A percentile compares a stretch with the other conserved stretches of the same genome.
These are phyloP conservation scores for Tetrao urogallus DNA, from an alignment of 2,113 vertebrate genomes.

Conservation along the genomic window DNA sequence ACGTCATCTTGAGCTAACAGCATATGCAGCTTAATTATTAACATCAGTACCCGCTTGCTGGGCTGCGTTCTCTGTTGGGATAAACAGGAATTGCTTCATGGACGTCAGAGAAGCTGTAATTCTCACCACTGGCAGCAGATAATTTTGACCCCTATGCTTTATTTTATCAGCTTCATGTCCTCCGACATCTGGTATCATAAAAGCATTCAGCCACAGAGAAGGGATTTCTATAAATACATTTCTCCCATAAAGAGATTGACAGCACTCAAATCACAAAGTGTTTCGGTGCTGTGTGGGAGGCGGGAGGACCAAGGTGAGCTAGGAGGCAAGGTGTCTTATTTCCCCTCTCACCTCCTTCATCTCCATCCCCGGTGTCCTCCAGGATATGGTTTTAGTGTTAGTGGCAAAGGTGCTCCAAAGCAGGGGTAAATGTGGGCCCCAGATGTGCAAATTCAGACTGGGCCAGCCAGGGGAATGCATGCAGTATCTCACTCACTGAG, in stretches of 20 bases:
- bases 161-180: conserved; percentile 19
- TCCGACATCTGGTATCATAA: conserved; percentile 43
- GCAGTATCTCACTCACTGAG: background rate
- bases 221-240: conserved; percentile 69
- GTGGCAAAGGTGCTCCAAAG: conserved; percentile 31
- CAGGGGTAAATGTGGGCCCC: conserved; percentile 28
- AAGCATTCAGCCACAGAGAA: conserved; percentile 33
- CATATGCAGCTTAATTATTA: background rate
- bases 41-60: background rate
- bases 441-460: conserved; percentile 49
- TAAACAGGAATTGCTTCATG: background rate
- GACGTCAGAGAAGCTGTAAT: background rate
- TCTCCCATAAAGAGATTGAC: conserved; percentile 64
- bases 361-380: conserved; percentile 39
- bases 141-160: background rate
- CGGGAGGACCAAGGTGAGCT: conserved; percentile 42
- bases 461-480: background rate
- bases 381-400: conserved; percentile 61
- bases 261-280: conserved; percentile 3
- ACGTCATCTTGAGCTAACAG: background rate
- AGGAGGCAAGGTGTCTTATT: conserved; percentile 68
- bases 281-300: background rate
- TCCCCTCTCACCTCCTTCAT: conserved; percentile 67
- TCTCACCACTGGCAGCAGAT: background rate
- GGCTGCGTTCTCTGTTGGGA: background rate